Base-by-base conservation (phyloP, 2,888 invertebrate species). In the Pharmacophagus antenor region DNA sequence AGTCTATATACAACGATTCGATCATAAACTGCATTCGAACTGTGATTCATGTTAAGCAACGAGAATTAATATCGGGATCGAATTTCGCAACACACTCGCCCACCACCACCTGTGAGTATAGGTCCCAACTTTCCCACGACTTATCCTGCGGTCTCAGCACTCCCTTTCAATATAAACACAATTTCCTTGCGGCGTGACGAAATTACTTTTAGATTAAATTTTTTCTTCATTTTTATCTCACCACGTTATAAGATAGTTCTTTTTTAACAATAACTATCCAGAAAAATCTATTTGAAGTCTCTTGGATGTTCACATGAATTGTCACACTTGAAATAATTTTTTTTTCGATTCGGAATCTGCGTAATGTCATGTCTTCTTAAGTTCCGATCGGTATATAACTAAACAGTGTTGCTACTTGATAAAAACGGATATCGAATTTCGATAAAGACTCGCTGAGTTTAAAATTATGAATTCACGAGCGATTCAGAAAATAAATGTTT, bases 111-210 rank as follows among this genome's bases (percentile, higher is more conserved):
- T 31, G 15, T 46, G 7, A 31, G 23, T 17, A 57, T 51, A 51
- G 57, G 57, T 57, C 44, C 42, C 46, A 7, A 27, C 22, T 42
- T 57, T 57, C 51, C 27, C 57, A 57, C 57, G 57, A 22, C 46
- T 56, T 49, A 21, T 25, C 20, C 25, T 44, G 10, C 50, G 50
- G 27, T 57, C 20, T 50, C 23, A 25, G 41, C 56, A 49, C 25
- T 37, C 49, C 55, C 53, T 23, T 55, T 37, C 41, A 42, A 56
- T 41, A 56, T 27, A 23, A 31, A 27, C 18, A 17, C 2, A 3
- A n/a, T 37, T 37, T 37, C 15, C 37, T 37, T 37, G 37, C 37
- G 37, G 37, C n/a, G 37, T n/a, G 37, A 37, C n/a, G 37, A 37
- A 37, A 37, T 37, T 37, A 37, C 1, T n/a, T 37, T 37, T 37